Evolutionary conservation across 2,888 invertebrate species (phyloP), one percentile per base, ranked within the genome.

Genomic region (Eumacrocentrus americanus): DNA sequence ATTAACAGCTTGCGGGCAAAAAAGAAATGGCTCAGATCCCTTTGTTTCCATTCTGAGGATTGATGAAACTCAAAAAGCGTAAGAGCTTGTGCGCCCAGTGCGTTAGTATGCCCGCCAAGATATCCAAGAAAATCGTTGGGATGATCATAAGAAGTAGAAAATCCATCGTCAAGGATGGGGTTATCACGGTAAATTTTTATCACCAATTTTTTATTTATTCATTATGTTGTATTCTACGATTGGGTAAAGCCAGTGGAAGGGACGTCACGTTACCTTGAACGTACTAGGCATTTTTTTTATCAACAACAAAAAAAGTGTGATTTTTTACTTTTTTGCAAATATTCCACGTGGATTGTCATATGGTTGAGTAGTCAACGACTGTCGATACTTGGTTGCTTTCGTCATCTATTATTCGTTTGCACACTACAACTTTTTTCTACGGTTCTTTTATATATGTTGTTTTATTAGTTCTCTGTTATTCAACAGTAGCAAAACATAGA

Each of bases 111-210:
- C 89, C 89, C 81, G 87, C 87, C 81, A 90, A 90, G 83, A 87
- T 89, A 76, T 90, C 90, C 73, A 92, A 91, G 84, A 90, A 91
- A 81, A 89, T 90, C 84, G 90, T 91, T 83, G 91, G 91, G 82
- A 91, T 92, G 88, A 91, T 91, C 81, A 90, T 91, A 83, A 86
- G 92, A 81, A 92, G 91, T 82, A 88, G 92, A 83, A 91, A 91
- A 85, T 88, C 90, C 81, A 90, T 92, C 81, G 88, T 89, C 83
- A 92, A 92, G 86, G 92, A 93, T 87, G 91, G 91, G 81, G 90
- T 92, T 78, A 91, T 93, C 84, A 92, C 92, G 83, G 90, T 91
- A 87, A 57, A 69, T 55, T 62, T 85, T 85, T 51, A 5, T 44
- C n/a, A n/a, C n/a, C n/a, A n/a, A n/a, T n/a, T n/a, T n/a, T n/a